A percentile compares a stretch with the other conserved stretches of the same genome.
Evolutionary conservation across 2,888 invertebrate species (phyloP).

Genomic region (Drosophila acutilabella): DNA sequence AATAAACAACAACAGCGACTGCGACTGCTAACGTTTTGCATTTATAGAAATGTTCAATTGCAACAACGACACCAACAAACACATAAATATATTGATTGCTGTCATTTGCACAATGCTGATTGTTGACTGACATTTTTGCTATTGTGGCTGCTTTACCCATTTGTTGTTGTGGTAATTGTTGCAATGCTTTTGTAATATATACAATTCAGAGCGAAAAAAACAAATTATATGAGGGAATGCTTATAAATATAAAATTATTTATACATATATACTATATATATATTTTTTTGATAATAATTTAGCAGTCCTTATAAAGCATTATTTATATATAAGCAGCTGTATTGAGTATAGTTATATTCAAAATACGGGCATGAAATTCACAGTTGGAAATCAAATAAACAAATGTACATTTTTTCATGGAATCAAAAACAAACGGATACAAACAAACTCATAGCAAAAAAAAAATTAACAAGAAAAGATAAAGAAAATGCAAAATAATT

Average conservation of each 20-base stretch:
- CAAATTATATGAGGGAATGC: constrained; percentile 49
- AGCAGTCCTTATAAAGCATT: constrained; percentile 49
- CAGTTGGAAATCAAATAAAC: constrained; percentile 47
- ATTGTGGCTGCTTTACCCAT: constrained; percentile 42
- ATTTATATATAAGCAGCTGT: constrained; percentile 41
- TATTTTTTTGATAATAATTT: constrained; percentile 73
- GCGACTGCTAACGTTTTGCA: constrained; percentile 56
- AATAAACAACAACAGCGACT: constrained; percentile 23
- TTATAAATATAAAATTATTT: constrained; percentile 50
- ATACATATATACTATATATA: constrained; percentile 36
- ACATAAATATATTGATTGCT: constrained; percentile 41
- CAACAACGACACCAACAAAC: constrained; percentile 35
- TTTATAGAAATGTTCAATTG: constrained; percentile 51
- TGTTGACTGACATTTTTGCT: constrained; percentile 46
- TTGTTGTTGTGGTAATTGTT: constrained; percentile 45
- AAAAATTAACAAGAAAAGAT: not conserved
- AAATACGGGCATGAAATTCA: constrained; percentile 40
- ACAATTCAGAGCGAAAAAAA: constrained; percentile 46
- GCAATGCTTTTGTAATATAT: constrained; percentile 64
- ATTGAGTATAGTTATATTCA: constrained; percentile 35
- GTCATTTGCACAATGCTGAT: constrained; percentile 47
- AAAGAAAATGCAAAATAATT: constrained; percentile 38
- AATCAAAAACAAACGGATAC: constrained; percentile 26
- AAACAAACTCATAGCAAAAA: constrained; percentile 22
- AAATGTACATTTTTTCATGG: constrained; percentile 60